Evolutionary conservation across 2,888 invertebrate species (phyloP), one percentile per base, ranked within the genome.

Genomic region (Acleris sparsana): DNA sequence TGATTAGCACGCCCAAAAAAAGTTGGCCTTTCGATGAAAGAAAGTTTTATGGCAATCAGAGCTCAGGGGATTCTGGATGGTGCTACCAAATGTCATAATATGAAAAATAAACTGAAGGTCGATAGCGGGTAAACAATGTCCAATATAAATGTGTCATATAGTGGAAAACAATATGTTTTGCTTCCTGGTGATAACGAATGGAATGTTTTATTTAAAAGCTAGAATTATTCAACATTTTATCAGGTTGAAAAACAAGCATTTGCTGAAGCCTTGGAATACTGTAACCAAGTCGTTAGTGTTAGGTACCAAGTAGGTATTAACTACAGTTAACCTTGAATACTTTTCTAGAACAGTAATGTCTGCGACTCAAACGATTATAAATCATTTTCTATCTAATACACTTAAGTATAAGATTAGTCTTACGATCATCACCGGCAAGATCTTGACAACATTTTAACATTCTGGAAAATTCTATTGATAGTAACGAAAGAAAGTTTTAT

Each of bases 41-140:
- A 13, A 7, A 17, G 16, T 1, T 7, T 4, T 2, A 0, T 20
- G 7, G 7, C 5, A 4, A 25, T 43, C 5, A 29, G 44, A 29
- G 65, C 2, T 60, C 44, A 33, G 49, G 9, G 2, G 2, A 33
- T 53, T 44, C 9, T 22, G 60, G 65, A 33, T 9, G 55, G 20
- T 49, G 44, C 49, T 51, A 51, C 55, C 60, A 61, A 65, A 61
- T 52, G 49, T 60, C 60, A 55, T 64, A 43, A 64, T 22, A 44
- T 61, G 55, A 65, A 65, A 65, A 60, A 61, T 60, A 65, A 55
- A 29, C 55, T 56, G 55, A 65, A 65, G 65, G 65, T 60, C 56
- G 51, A 17, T 25, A 9, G 60, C 22, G 33, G 29, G 65, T 56
- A 60, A 65, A 65, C 65, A 65, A 65, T 65, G 20, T 44, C 16